Base-by-base conservation (phyloP, 1,140 invertebrate genomes). In the Papilio polyxenes region DNA sequence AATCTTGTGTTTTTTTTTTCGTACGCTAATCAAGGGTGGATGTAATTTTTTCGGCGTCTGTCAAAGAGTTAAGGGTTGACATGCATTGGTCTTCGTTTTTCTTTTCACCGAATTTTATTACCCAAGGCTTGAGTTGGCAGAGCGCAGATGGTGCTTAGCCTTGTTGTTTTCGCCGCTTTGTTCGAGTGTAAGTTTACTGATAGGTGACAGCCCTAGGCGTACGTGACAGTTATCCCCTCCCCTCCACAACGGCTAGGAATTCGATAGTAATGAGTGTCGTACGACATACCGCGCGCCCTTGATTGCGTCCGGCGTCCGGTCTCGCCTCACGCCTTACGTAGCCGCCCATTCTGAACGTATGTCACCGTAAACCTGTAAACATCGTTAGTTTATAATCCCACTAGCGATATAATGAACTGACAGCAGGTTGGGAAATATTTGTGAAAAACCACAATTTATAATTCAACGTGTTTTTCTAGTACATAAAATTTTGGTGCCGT, bases 241-340 rank as follows among this genome's bases (percentile, higher is more conserved):
- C 65, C 65, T 40, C 23, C 65, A 40, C 20, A 15, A 20, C 76
- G 23, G 20, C 23, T 79, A 53, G 53, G 77, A 79, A 79, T 79
- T 79, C 44, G 75, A 31, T 77, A 77, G 75, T 77, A 77, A 77
- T 79, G 53, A 56, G 31, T 31, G 15, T 40, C 77, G 77, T 53
- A 49, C 77, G 53, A 56, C 77, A 56, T 79, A 78, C 76, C 23
- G 51, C n/a, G 53, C 77, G 77, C 77, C 77, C 77, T 79, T 79
- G 77, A 79, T 79, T 31, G 77, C 31, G 53, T 79, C 77, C 77
- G 77, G 77, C 77, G 77, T 62, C 77, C 77, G 40, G 31, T 79
- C 75, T 31, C 75, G 75, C 75, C 49, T 51, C 49, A 77, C 75
- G 20, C n/a, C 75, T 77, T 76, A 76, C 48, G 75, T 20, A 53